These are phyloP conservation scores for Pelagia noctiluca DNA, from an alignment of 30 jellyfish, hydroid and myxozoan species.

Conservation along the genomic window DNA sequence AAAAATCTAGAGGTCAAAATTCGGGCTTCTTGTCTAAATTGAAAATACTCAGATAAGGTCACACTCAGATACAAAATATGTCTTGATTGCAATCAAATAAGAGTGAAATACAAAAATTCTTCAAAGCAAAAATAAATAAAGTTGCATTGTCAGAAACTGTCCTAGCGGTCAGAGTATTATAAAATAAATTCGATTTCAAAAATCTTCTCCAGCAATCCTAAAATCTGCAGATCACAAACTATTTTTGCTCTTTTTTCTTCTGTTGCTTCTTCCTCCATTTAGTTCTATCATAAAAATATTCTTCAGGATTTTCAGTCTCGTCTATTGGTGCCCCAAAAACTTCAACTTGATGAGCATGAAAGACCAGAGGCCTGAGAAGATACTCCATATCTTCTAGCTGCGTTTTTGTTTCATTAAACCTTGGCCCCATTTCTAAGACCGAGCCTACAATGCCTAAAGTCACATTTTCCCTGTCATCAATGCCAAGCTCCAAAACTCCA, in stretches of 20 bases:
- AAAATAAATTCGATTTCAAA: too few relatives aligned
- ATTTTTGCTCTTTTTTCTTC: conserved; percentile 1
- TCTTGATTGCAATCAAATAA: too few relatives aligned
- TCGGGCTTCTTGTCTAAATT: too few relatives aligned
- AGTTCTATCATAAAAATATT: neutral
- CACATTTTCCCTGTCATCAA: conserved; percentile 72
- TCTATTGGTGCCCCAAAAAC: conserved; percentile 64
- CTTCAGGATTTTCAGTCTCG: conserved; percentile 21
- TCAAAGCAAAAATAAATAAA: too few relatives aligned
- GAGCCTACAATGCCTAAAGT: conserved; percentile 40
- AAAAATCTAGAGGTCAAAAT: too few relatives aligned
- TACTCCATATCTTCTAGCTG: conserved; percentile 57
- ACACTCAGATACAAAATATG: too few relatives aligned
- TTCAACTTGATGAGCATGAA: conserved; percentile 45
- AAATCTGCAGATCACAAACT: too few relatives aligned
- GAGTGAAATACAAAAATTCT: too few relatives aligned
- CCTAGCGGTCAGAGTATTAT: too few relatives aligned
- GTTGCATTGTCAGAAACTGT: too few relatives aligned
- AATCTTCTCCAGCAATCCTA: too few relatives aligned
- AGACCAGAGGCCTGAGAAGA: conserved; percentile 43
- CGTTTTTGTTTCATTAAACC: conserved; percentile 28
- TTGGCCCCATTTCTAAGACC: conserved; percentile 13
- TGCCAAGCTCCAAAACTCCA: conserved; percentile 47
- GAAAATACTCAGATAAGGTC: too few relatives aligned
- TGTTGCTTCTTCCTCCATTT: conserved; percentile 18